Evolutionary conservation across 2,888 invertebrate species (phyloP), one percentile per base, ranked within the genome.

Genomic region (Macrostomum cliftonense): DNA sequence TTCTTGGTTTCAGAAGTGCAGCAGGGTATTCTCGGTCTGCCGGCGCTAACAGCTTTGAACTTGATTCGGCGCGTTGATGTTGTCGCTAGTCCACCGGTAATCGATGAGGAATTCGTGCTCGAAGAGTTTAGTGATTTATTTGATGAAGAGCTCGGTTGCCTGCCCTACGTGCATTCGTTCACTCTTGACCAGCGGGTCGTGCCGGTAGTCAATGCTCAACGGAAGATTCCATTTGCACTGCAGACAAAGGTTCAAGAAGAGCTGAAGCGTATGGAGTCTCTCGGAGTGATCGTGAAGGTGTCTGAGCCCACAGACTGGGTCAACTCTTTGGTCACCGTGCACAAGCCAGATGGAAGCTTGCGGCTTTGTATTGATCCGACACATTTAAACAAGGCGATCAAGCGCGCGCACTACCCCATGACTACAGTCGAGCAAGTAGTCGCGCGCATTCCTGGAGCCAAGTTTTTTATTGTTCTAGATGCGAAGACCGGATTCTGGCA

Each of bases 401-500:
- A 52, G 37, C 37, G 53, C 37, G 49, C 51, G 37, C 53, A 40
- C 20, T 42, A 52, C 37, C 39, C 36, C 19, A 53, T 54, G n/a
- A 51, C 49, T 40, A 54, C 53, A n/a, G 38, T 42, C 20, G 47
- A 43, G 36, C 52, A 54, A 16, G 43, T 54, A 19, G 38, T 36
- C 13, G 12, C 40, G n/a, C 37, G 45, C 38, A 42, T 55, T 14
- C 39, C 16, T 43, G 55, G 57, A 17, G 53, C 49, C 20, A 54
- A 42, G 36, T 19, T 47, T 12, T 55, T 54, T 40, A 49, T 49
- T n/a, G 52, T 51, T 12, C 38, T 53, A 11, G 54, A 57, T 40
- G 50, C 51, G 43, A 52, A 52, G 39, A 43, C 46, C n/a, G 57
- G 57, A 1, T 58, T 54, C 39, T 59, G 56, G 55, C 42, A 54